Conservation (phyloP, 2,888 invertebrate species). For the Pammene aurita region DNA sequence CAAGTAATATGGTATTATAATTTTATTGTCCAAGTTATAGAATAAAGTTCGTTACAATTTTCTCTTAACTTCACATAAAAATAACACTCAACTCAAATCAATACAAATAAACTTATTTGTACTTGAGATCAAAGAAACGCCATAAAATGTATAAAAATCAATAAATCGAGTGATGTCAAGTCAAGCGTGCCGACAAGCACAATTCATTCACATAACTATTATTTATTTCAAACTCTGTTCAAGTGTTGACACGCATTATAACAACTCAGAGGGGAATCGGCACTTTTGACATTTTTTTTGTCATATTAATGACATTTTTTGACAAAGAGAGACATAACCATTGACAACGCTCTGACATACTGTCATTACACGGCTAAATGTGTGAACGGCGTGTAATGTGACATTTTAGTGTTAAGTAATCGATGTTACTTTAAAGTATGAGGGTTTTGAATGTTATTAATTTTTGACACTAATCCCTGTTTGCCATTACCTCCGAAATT, state of each 20-base stretch:
- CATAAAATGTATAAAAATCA: slow-evolving; percentile 61
- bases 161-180: slow-evolving; percentile 67
- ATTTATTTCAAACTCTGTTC: slow-evolving; percentile 71
- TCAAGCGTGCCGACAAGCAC: slow-evolving; percentile 75
- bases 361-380: slow-evolving; percentile 78
- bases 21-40: too few species aligned
- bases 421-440: slow-evolving; percentile 27
- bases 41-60: too few species aligned
- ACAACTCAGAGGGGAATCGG: slow-evolving; percentile 73
- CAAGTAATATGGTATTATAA: too few species aligned
- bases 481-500: slow-evolving; percentile 20
- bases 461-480: slow-evolving; percentile 27
- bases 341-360: slow-evolving; percentile 69
- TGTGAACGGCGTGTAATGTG: slow-evolving; percentile 46
- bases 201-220: slow-evolving; percentile 65
- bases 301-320: slow-evolving; percentile 76
- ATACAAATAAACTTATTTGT: slow-evolving; percentile 38
- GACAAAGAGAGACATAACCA: slow-evolving; percentile 78
- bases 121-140: slow-evolving; percentile 43
- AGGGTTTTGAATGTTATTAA: slow-evolving; percentile 14
- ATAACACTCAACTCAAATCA: neutral
- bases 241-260: slow-evolving; percentile 81
- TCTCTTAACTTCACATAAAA: slow-evolving; percentile 9
- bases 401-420: slow-evolving; percentile 26
- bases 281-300: slow-evolving; percentile 72